Percentiles rank a stretch among this genome's conserved stretches.
phyloP scores from a whole-genome alignment of 2,113 vertebrate genomes.

The Ardeotis arabs region DNA sequence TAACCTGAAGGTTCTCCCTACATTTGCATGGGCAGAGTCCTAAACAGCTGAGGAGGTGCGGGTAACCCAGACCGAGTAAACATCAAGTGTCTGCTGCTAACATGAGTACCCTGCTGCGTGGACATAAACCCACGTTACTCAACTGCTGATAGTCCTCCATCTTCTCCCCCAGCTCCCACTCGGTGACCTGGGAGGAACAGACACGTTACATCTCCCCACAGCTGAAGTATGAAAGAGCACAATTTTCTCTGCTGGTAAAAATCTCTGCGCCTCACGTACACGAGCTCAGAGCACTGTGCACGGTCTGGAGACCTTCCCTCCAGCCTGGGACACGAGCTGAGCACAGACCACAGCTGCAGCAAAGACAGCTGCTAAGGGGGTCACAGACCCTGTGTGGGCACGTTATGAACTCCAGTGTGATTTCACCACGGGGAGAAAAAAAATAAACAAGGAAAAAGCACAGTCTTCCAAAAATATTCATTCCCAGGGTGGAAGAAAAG shows the following conservation, averaged over 20 bases:
- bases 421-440: background rate
- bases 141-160: background rate
- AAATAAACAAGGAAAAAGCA: background rate
- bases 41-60: fast-evolving
- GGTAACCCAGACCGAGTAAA: background rate
- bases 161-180: background rate
- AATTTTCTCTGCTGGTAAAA: background rate
- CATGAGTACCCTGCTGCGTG: fast-evolving
- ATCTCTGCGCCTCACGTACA: background rate
- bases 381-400: background rate
- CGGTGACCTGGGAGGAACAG: background rate
- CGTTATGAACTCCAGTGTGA: fast-evolving
- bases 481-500: background rate
- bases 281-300: background rate
- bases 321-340: background rate
- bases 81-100: background rate
- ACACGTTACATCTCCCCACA: background rate
- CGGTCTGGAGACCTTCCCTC: background rate
- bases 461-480: background rate
- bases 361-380: background rate
- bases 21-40: background rate
- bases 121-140: background rate
- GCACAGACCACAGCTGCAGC: background rate
- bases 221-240: background rate
- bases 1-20: background rate